Evolutionary conservation across 2,113 vertebrate genomes (phyloP).

Genomic region (Carassius carassius): DNA sequence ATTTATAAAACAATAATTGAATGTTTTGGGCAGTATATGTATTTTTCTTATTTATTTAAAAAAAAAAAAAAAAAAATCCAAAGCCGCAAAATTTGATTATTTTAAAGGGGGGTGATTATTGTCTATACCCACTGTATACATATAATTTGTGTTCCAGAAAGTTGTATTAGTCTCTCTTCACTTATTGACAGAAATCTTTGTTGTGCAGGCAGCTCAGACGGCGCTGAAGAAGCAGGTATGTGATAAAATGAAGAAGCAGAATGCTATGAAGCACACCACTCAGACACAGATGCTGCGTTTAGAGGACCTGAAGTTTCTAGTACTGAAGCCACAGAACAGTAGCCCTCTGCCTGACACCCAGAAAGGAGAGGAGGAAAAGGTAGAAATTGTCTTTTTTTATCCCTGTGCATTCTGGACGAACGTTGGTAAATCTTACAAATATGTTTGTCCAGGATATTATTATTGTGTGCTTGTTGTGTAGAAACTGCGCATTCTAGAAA

Average conservation of each 20-base stretch:
- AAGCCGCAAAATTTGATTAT: too few relatives aligned
- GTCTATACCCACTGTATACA: background rate
- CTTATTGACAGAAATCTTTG: background rate
- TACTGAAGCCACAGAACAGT: conserved; percentile 60
- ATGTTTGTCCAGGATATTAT: background rate
- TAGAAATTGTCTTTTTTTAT: conserved; percentile 46
- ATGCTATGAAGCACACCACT: conserved; percentile 75
- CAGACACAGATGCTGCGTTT: conserved; percentile 66
- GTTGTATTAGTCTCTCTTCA: too few relatives aligned
- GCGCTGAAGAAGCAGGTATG: conserved; percentile 76
- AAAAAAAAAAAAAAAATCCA: too few relatives aligned
- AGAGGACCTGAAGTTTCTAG: conserved; percentile 70
- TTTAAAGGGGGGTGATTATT: too few relatives aligned
- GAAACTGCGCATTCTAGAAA: conserved; percentile 81
- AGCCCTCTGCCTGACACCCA: conserved; percentile 42
- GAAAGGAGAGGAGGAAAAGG: conserved; percentile 73
- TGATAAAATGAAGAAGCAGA: conserved; percentile 78
- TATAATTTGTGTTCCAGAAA: conserved; percentile 62
- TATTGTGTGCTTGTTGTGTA: conserved; percentile 50
- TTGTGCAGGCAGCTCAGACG: conserved; percentile 67
- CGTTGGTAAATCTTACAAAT: background rate
- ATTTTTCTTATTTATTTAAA: too few relatives aligned
- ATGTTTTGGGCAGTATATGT: too few relatives aligned
- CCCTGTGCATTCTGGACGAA: too few relatives aligned
- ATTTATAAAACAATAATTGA: too few relatives aligned